Conservation (phyloP, 2,797 vertebrate species). For the Petrocephalus sullivani region DNA sequence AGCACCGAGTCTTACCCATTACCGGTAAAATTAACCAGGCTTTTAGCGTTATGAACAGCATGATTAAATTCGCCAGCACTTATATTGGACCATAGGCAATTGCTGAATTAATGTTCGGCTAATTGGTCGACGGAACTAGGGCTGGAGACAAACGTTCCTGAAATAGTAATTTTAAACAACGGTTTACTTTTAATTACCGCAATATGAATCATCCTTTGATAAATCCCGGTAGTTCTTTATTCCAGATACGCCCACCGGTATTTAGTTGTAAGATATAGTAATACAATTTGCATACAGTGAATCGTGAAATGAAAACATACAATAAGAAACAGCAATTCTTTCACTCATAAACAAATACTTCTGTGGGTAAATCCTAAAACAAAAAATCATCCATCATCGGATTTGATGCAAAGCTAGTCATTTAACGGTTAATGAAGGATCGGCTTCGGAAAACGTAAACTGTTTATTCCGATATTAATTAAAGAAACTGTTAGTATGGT, state of each 20-base stretch:
- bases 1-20: not conserved
- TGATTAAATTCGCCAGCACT: constrained; percentile 4
- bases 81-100: not conserved
- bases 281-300: not conserved
- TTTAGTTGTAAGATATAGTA: not conserved
- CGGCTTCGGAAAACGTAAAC: not conserved
- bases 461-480: not conserved
- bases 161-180: not conserved
- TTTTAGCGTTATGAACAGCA: not conserved
- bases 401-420: not conserved
- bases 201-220: not conserved
- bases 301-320: not conserved
- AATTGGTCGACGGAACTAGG: not conserved
- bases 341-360: not conserved
- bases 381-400: not conserved
- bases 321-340: not conserved
- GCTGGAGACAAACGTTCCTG: not conserved
- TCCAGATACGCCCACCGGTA: not conserved
- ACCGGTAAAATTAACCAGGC: not conserved
- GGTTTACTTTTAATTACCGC: constrained; percentile 5
- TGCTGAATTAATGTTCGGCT: constrained; percentile 1
- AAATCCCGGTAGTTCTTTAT: not conserved
- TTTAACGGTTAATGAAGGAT: not conserved
- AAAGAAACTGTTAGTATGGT: not conserved
- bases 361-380: not conserved